Evolutionary conservation across 2,888 invertebrate species (phyloP).

Genomic region (Plagiodera versicolora): DNA sequence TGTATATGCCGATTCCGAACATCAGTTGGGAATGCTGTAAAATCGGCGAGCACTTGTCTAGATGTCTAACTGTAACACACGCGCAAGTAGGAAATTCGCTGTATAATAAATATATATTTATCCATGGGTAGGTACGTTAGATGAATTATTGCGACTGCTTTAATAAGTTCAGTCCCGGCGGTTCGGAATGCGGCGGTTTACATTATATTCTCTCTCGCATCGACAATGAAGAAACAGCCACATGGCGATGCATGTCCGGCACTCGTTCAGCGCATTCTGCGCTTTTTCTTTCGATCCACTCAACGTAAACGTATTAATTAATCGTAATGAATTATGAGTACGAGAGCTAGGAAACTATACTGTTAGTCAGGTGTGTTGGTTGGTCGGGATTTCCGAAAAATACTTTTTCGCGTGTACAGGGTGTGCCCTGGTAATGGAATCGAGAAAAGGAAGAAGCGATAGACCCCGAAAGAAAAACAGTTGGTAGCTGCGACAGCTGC

Average conservation of each 20-base stretch:
- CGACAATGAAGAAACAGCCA: constrained; percentile 7
- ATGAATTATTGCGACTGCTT: not conserved
- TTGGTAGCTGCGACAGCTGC: constrained; percentile 11
- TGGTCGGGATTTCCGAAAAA: too few relatives aligned
- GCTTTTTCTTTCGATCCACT: too few relatives aligned
- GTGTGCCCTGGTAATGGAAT: too few relatives aligned
- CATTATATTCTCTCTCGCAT: constrained; percentile 5
- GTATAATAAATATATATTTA: too few relatives aligned
- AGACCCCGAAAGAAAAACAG: too few relatives aligned
- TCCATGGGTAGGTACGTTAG: too few relatives aligned
- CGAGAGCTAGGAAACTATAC: not conserved
- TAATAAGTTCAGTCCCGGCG: not conserved
- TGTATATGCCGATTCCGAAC: too few relatives aligned
- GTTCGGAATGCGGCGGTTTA: constrained; percentile 10
- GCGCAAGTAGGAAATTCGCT: not conserved
- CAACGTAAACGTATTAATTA: not conserved
- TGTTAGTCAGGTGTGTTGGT: not conserved
- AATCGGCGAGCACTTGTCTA: too few relatives aligned
- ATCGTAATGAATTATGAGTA: not conserved
- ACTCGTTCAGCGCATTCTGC: too few relatives aligned
- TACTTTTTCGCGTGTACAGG: too few relatives aligned
- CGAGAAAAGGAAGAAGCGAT: too few relatives aligned
- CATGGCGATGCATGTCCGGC: not conserved
- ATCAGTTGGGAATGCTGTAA: too few relatives aligned
- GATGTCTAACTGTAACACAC: not conserved